Evolutionary conservation across 2,888 invertebrate genomes (phyloP).

Genomic region (Lobophora halterata): DNA sequence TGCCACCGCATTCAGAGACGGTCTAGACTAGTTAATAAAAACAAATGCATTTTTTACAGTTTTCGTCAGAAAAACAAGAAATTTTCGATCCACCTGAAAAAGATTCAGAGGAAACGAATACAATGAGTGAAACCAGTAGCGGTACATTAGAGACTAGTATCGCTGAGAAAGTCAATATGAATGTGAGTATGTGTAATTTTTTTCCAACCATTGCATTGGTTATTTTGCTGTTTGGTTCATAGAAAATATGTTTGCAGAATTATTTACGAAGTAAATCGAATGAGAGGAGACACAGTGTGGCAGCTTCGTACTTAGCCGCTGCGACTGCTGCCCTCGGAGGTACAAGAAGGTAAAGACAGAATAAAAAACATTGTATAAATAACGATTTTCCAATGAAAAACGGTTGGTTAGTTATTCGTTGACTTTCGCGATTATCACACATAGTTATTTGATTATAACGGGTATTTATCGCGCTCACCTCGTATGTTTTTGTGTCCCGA

Average conservation of each 20-base stretch:
- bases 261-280: conserved; percentile 32
- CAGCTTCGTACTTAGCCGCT: conserved; percentile 64
- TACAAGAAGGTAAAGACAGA: conserved; percentile 41
- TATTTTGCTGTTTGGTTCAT: not conserved
- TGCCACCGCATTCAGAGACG: too few relatives aligned
- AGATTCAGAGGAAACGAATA: conserved; percentile 57
- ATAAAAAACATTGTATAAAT: too few relatives aligned
- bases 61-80: conserved; percentile 30
- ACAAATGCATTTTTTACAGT: conserved; percentile 27
- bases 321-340: conserved; percentile 63
- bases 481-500: too few relatives aligned
- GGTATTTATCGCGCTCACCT: too few relatives aligned
- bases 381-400: not conserved
- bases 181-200: conserved; percentile 3
- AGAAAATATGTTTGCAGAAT: conserved; percentile 26
- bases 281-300: conserved; percentile 59
- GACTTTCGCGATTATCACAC: too few relatives aligned
- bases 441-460: too few relatives aligned
- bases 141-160: conserved; percentile 47
- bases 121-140: conserved; percentile 56
- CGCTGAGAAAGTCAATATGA: conserved; percentile 42
- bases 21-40: too few relatives aligned
- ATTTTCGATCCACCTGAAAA: conserved; percentile 60
- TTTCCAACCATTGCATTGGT: not conserved
- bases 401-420: too few relatives aligned